phyloP scores from a whole-genome alignment of 2,888 invertebrate genomes.

The Callosobruchus maculatus region DNA sequence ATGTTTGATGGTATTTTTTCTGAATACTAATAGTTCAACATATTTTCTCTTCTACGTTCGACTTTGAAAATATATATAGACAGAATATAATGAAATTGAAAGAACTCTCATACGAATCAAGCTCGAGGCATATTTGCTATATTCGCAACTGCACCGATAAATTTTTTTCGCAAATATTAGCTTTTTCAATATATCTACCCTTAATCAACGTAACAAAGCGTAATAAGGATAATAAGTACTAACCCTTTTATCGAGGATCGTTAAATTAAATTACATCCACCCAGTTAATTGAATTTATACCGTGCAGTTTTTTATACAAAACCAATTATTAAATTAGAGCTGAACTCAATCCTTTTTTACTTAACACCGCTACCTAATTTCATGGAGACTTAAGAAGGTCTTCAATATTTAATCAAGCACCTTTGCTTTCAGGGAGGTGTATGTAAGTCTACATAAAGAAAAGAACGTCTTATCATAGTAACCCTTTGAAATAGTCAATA shows the following conservation, averaged over 20 bases:
- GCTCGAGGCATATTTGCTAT: background rate
- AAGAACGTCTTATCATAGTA: too few relatives aligned
- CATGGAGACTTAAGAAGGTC: background rate
- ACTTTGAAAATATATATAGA: too few relatives aligned
- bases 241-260: background rate
- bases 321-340: background rate
- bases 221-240: background rate
- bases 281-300: background rate
- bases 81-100: background rate
- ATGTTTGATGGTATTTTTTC: too few relatives aligned
- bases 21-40: too few relatives aligned
- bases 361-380: background rate
- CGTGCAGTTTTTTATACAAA: background rate
- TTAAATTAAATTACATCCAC: background rate
- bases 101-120: background rate
- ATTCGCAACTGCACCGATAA: background rate
- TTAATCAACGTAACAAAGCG: background rate
- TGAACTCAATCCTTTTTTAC: background rate
- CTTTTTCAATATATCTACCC: background rate
- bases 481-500: too few relatives aligned
- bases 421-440: background rate
- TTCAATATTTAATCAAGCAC: background rate
- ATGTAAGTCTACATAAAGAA: too few relatives aligned
- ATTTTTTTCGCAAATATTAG: background rate
- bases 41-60: too few relatives aligned